phyloP scores from a whole-genome alignment of 2,797 vertebrate species.

The Mormyrops attenuatus region DNA sequence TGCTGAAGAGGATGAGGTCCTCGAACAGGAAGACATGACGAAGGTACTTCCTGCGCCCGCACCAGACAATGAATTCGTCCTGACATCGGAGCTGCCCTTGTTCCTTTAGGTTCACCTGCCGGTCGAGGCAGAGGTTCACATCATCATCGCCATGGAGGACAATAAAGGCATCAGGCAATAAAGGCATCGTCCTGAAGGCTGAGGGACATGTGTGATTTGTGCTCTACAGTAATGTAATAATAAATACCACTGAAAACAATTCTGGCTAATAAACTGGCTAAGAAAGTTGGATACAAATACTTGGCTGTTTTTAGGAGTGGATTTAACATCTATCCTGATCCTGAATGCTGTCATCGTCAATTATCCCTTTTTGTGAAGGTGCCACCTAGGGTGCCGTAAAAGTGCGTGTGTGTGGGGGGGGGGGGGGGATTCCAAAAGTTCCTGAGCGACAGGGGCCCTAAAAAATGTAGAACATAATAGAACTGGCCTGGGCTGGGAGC shows the following conservation, averaged over 20 bases:
- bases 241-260: not conserved
- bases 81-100: conserved; percentile 77
- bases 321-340: not conserved
- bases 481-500: too few species aligned
- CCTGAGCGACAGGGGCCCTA: too few species aligned
- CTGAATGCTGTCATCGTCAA: not conserved
- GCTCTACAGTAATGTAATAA: not conserved
- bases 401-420: too few species aligned
- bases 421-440: too few species aligned
- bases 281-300: not conserved
- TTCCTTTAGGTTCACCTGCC: conserved; percentile 78
- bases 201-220: not conserved
- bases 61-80: conserved; percentile 79
- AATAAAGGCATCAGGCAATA: not conserved
- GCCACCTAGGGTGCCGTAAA: too few species aligned
- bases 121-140: conserved; percentile 37
- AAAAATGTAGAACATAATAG: too few species aligned
- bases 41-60: conserved; percentile 75
- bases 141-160: not conserved
- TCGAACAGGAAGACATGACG: conserved; percentile 81
- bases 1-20: conserved; percentile 82
- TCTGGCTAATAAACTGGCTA: not conserved
- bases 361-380: not conserved
- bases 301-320: not conserved
- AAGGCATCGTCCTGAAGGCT: not conserved